Conservation (phyloP, 2,888 invertebrate species). For the Blomia tropicalis region DNA sequence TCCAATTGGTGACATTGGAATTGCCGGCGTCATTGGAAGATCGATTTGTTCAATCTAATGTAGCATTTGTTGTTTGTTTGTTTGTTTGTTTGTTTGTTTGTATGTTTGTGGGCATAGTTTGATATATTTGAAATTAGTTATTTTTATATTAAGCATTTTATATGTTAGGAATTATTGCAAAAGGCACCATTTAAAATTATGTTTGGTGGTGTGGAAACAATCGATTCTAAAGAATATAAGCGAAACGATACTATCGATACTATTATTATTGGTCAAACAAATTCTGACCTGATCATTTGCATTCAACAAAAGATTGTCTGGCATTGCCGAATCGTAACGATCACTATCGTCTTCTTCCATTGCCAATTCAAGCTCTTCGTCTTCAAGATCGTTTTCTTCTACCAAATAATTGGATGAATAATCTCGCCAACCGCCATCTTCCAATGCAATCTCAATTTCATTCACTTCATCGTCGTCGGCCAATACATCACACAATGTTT, state of each 20-base stretch:
- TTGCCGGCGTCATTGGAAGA: background rate
- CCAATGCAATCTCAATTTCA: slow-evolving; percentile 13
- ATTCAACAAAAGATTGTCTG: slow-evolving; percentile 1
- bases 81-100: no score
- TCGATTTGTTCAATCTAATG: background rate
- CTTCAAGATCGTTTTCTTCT: background rate
- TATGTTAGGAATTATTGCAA: no score
- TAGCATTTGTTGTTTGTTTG: no score
- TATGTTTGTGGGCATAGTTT: background rate
- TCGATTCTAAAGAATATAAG: no score
- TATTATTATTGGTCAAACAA: no score
- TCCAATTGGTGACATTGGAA: background rate
- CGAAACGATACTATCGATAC: no score
- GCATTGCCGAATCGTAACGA: background rate
- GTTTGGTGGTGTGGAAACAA: no score
- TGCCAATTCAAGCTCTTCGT: background rate
- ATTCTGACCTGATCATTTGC: slow-evolving; percentile 6
- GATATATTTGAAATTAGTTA: no score
- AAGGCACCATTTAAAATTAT: no score
- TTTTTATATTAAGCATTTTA: no score
- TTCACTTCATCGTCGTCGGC: slow-evolving; percentile 4
- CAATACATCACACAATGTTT: background rate
- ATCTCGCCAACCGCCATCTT: background rate
- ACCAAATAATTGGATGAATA: background rate
- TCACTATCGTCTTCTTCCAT: background rate